Evolutionary conservation across 2,113 vertebrate genomes (phyloP).

Genomic region (Axis porcinus): DNA sequence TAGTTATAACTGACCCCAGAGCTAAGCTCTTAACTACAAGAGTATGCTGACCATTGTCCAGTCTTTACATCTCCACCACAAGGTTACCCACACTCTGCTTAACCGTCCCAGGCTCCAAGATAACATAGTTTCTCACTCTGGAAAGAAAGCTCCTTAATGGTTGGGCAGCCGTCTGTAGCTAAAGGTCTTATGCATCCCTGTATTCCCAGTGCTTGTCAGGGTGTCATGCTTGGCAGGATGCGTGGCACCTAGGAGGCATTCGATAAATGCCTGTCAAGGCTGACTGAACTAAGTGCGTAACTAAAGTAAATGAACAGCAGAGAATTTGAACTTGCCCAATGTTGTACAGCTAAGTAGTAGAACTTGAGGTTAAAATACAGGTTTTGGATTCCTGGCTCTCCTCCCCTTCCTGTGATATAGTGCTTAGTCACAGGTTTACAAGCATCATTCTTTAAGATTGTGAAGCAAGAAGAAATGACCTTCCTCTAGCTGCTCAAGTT

Average conservation of each 20-base stretch:
- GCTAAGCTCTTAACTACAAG: neutral
- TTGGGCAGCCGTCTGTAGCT: neutral
- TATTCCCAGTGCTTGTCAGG: neutral
- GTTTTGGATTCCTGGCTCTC: neutral
- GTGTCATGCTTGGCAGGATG: neutral
- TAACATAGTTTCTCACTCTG: neutral
- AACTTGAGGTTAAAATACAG: neutral
- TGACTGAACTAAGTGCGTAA: neutral
- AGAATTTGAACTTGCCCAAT: neutral
- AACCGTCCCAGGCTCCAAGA: neutral
- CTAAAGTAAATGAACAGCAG: neutral
- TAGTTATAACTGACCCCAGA: neutral
- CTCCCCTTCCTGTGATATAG: too few relatives aligned
- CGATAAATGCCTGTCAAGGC: neutral
- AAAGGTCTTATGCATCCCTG: neutral
- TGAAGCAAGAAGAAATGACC: neutral
- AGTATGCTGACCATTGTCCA: neutral
- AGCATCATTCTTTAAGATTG: neutral
- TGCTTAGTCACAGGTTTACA: neutral
- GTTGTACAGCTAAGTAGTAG: neutral
- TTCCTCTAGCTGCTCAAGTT: neutral
- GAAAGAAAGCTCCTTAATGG: neutral
- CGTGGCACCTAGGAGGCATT: neutral
- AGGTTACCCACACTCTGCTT: neutral
- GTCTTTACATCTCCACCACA: neutral